These are phyloP conservation scores for Nyctibius grandis DNA, from an alignment of 2,797 vertebrate genomes.

Conservation along the genomic window DNA sequence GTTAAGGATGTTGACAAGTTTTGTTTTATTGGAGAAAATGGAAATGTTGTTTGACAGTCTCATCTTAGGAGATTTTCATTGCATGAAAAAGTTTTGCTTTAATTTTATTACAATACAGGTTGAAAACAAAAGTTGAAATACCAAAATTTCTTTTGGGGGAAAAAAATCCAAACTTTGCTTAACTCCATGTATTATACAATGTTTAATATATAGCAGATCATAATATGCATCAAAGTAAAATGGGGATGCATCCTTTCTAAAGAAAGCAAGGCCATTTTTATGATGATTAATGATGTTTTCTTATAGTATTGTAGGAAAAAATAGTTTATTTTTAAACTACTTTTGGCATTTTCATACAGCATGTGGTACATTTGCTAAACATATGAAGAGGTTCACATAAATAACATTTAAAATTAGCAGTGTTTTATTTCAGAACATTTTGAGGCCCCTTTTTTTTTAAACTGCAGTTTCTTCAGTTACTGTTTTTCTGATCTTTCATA, in stretches of 20 bases:
- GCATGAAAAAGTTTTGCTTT: not conserved
- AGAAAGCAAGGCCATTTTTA: conserved; percentile 4
- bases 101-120: not conserved
- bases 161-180: not conserved
- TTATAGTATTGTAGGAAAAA: conserved; percentile 10
- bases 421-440: conserved; percentile 45
- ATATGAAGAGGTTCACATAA: conserved; percentile 46
- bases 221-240: conserved; percentile 24
- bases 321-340: conserved; percentile 41
- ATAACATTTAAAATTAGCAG: conserved; percentile 40
- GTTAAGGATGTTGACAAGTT: not conserved
- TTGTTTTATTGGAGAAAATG: not conserved
- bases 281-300: conserved; percentile 41
- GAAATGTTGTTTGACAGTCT: not conserved
- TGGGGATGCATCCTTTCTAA: not conserved
- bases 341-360: conserved; percentile 29
- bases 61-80: not conserved
- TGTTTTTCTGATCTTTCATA: conserved; percentile 21
- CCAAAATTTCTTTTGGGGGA: not conserved
- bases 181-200: not conserved
- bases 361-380: conserved; percentile 49
- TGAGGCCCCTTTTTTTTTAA: conserved; percentile 17
- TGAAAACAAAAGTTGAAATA: not conserved
- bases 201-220: conserved; percentile 39
- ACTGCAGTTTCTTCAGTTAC: not conserved